These are phyloP conservation scores for Theodoxus fluviatilis DNA, from an alignment of 2,888 invertebrate genomes.

Conservation along the genomic window DNA sequence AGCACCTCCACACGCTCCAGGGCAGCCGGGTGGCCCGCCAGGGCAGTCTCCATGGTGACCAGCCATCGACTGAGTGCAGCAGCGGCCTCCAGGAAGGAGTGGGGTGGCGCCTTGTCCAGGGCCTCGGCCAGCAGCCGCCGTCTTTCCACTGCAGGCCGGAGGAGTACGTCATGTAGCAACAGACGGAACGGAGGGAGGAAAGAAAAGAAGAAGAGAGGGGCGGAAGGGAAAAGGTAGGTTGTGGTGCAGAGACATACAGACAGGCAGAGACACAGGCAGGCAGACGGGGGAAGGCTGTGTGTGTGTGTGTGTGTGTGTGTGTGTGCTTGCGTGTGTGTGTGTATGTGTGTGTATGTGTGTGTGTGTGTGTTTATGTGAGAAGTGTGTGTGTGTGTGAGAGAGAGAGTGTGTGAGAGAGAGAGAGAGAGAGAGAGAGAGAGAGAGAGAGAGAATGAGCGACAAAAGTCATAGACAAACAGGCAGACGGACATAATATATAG, in stretches of 20 bases:
- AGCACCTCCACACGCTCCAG: conserved; percentile 54
- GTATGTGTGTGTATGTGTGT: not conserved
- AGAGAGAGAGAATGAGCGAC: no score
- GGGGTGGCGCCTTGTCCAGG: conserved; percentile 63
- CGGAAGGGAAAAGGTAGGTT: not conserved
- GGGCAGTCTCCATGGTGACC: conserved; percentile 58
- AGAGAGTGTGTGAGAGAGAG: not conserved
- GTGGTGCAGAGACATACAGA: not conserved
- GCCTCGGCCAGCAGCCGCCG: conserved; percentile 68
- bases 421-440: no score
- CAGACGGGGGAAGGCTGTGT: no score
- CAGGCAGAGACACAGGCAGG: no score
- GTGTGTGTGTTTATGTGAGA: not conserved
- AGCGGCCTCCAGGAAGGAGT: conserved; percentile 64
- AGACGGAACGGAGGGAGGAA: no score
- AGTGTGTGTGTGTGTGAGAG: not conserved
- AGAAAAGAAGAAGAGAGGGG: not conserved
- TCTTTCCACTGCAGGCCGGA: conserved; percentile 66
- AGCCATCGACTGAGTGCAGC: conserved; percentile 64
- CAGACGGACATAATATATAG: no score
- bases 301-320: no score
- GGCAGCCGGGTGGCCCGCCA: conserved; percentile 58
- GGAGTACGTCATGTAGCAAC: no score
- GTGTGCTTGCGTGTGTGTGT: conserved; percentile 16
- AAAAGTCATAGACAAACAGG: no score